Evolutionary conservation across 2,797 vertebrate species (phyloP).

Genomic region (Sebastes minor): DNA sequence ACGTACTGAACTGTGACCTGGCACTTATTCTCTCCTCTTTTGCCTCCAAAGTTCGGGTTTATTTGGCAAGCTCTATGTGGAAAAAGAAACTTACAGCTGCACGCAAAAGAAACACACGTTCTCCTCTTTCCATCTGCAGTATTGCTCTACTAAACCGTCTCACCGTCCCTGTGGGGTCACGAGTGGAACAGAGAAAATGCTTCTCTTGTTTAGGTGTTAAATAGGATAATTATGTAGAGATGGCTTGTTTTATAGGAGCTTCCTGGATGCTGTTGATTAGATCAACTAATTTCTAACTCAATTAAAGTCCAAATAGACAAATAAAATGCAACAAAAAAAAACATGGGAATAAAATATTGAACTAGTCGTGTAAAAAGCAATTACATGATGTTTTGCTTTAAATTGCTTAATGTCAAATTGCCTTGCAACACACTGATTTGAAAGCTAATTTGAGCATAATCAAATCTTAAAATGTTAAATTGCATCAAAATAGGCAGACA

Average conservation of each 20-base stretch:
- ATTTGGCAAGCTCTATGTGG: constrained; percentile 8
- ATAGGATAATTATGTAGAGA: constrained; percentile 39
- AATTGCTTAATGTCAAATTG: neutral
- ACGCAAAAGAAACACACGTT: constrained; percentile 1
- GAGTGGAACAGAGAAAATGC: neutral
- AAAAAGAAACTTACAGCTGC: constrained; percentile 6
- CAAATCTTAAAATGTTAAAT: neutral
- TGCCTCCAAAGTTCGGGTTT: constrained; percentile 34
- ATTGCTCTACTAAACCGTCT: neutral
- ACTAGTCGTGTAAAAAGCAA: neutral
- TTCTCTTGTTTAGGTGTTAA: constrained; percentile 17
- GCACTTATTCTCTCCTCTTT: constrained; percentile 9
- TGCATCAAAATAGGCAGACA: neutral
- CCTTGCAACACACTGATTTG: neutral
- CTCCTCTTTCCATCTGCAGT: neutral
- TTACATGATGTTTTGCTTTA: neutral
- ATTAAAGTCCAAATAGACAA: constrained; percentile 24
- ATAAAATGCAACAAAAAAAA: neutral
- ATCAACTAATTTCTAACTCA: constrained; percentile 29
- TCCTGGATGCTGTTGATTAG: constrained; percentile 30
- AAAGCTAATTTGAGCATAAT: constrained; percentile 6
- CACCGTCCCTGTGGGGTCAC: neutral
- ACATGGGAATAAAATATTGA: neutral
- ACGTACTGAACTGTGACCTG: constrained; percentile 48
- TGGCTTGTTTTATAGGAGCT: constrained; percentile 18